Evolutionary conservation across 2,888 invertebrate species (phyloP).

Genomic region (Apamea epomidion): DNA sequence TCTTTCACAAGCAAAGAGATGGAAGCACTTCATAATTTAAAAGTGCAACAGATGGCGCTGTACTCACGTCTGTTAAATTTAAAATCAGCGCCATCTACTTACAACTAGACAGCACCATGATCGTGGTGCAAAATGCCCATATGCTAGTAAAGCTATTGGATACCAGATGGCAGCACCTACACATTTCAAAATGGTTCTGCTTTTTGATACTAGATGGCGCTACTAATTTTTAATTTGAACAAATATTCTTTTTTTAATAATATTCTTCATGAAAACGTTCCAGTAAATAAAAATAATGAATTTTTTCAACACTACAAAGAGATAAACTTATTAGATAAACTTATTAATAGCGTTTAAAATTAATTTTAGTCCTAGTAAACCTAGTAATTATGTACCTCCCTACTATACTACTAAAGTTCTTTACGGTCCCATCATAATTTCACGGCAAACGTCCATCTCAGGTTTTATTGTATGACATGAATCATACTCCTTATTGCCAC

Average conservation of each 20-base stretch:
- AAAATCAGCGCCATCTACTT: conserved; percentile 33
- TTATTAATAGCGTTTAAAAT: not conserved
- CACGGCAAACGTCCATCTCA: not conserved
- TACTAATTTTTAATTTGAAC: not conserved
- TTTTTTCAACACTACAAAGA: not conserved
- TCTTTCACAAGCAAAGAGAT: conserved; percentile 48
- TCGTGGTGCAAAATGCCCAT: rapidly evolving
- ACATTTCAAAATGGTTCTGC: not conserved
- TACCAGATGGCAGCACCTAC: not conserved
- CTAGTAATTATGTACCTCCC: not conserved
- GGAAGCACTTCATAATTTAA: not conserved
- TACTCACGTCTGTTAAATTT: rapidly evolving
- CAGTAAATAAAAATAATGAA: not conserved
- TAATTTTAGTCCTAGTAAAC: not conserved
- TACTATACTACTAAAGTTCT: not conserved
- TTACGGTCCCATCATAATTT: conserved; percentile 3
- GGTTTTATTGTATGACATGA: conserved; percentile 33
- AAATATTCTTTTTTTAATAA: not conserved
- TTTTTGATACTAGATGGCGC: conserved; percentile 46
- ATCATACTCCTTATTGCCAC: conserved; percentile 21
- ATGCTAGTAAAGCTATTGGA: not conserved
- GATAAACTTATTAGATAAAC: rapidly evolving
- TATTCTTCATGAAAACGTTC: not conserved
- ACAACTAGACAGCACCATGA: not conserved
- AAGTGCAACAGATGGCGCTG: conserved; percentile 60